A percentile compares a stretch with the other conserved stretches of the same genome.
These are phyloP conservation scores for Reticulitermes lucifugus DNA, from an alignment of 2,888 invertebrate species.

Conservation along the genomic window DNA sequence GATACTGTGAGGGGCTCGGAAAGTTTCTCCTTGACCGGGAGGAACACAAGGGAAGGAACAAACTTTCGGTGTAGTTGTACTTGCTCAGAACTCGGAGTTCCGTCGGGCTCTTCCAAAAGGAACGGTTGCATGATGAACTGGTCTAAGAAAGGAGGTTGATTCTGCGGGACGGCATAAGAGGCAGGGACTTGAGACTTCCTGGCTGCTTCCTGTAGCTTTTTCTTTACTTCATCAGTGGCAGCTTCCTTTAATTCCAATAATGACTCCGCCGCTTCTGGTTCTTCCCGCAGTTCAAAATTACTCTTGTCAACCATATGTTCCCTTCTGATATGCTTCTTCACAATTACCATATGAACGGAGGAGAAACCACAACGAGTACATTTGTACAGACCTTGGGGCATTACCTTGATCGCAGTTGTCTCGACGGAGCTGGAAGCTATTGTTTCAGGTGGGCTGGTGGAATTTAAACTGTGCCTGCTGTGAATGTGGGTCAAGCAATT, in stretches of 20 bases:
- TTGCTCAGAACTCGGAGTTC: constrained; percentile 65
- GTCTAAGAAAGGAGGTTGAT: constrained; percentile 55
- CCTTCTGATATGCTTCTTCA: constrained; percentile 65
- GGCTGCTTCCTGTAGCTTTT: constrained; percentile 67
- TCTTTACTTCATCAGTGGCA: constrained; percentile 61
- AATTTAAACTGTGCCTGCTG: constrained; percentile 56
- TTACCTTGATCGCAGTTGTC: constrained; percentile 43
- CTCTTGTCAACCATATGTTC: constrained; percentile 61
- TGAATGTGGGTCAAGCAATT: constrained; percentile 59
- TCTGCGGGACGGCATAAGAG: constrained; percentile 74
- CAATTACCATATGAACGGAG: constrained; percentile 57
- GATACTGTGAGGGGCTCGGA: constrained; percentile 89
- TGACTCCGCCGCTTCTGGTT: constrained; percentile 39
- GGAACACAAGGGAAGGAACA: constrained; percentile 92
- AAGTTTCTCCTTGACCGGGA: constrained; percentile 91
- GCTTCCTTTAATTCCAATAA: constrained; percentile 55
- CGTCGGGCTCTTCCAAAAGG: constrained; percentile 77
- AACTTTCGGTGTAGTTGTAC: constrained; percentile 67
- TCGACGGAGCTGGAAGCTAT: constrained; percentile 46
- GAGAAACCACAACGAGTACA: constrained; percentile 60
- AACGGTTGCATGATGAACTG: constrained; percentile 93
- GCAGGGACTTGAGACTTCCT: constrained; percentile 70
- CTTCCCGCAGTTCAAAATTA: constrained; percentile 40
- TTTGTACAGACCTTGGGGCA: constrained; percentile 57
- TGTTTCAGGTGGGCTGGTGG: constrained; percentile 33